phyloP scores from a whole-genome alignment of 2,888 invertebrate genomes.

The Lobophora halterata region DNA sequence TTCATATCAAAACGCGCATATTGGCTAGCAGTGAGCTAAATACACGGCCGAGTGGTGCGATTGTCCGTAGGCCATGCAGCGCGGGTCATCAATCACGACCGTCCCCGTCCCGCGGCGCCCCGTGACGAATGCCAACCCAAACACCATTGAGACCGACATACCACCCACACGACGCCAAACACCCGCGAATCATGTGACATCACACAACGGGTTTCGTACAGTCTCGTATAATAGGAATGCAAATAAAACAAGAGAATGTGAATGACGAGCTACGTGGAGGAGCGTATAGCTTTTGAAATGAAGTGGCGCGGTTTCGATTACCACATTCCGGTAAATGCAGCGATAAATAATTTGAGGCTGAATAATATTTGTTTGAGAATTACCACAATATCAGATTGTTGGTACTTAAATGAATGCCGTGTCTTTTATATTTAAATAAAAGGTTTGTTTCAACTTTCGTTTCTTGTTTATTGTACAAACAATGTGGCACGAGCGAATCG shows the following conservation, averaged over 20 bases:
- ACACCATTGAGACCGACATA: constrained; percentile 67
- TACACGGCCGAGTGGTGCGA: constrained; percentile 17
- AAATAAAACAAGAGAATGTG: constrained; percentile 13
- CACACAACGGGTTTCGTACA: constrained; percentile 24
- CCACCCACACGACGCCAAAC: constrained; percentile 64
- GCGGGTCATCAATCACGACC: constrained; percentile 67
- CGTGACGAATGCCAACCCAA: constrained; percentile 78
- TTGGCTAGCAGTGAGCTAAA: too few species aligned
- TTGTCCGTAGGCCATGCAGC: constrained; percentile 25
- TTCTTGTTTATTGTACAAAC: constrained; percentile 3
- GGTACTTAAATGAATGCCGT: too few species aligned
- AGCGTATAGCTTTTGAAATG: constrained; percentile 6
- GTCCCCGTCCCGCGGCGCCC: constrained; percentile 47
- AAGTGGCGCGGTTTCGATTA: constrained; percentile 12
- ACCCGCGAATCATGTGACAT: constrained; percentile 34
- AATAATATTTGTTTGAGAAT: background rate
- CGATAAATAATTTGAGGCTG: background rate
- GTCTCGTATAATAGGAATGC: constrained; percentile 11
- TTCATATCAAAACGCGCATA: too few species aligned
- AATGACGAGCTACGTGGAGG: constrained; percentile 13
- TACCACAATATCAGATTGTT: background rate
- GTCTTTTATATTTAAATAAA: too few species aligned
- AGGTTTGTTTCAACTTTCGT: background rate
- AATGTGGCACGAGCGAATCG: constrained; percentile 26
- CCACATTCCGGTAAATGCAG: constrained; percentile 8